Base-by-base conservation (phyloP, 2,888 invertebrate genomes). In the Nemapogon koenigi region DNA sequence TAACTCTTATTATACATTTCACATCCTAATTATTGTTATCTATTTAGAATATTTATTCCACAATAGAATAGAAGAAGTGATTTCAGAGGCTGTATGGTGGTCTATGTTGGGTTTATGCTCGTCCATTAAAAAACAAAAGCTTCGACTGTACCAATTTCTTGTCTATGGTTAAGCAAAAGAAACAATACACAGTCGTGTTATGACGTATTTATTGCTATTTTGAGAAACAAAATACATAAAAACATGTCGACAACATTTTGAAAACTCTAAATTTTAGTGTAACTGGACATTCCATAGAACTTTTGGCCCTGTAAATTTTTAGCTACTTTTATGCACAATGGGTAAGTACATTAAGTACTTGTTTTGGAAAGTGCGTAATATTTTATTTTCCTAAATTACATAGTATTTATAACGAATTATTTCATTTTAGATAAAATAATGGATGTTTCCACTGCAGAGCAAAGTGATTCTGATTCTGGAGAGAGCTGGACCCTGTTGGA, bases 381-480 rank as follows among this genome's bases (percentile, higher is more conserved):
- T 22, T n/a, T 22, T n/a, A 28, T 28, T 28, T 28, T 6, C 13
- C 4, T 28, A 28, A 28, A n/a, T 7, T 28, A 7, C 6, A 10
- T 22, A 6, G 10, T 22, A n/a, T 22, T 22, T 22, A 22, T 22
- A 7, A 39, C 36, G 35, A 31, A 28, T 44, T 39, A 38, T 37
- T 39, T 27, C 39, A 42, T 41, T 46, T 39, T 46, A 52, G 43
- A 44, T 44, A 49, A 38, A 17, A 47, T 55, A 59, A 78, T 79
- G 76, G 78, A 78, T 54, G 64, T 59, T 43, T 52, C 59, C 41
- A 49, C 48, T 41, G 41, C 59, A 31, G 76, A 75, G 35, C 70
- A 69, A 46, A 79, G 76, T 48, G 79, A 80, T 53, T 79, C 79
- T n/a, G 80, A 80, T 53, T 79, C 79, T 17, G 75, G 76, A 29